Conservation (phyloP, 2,888 invertebrate genomes). For the Phytoseiulus persimilis region DNA sequence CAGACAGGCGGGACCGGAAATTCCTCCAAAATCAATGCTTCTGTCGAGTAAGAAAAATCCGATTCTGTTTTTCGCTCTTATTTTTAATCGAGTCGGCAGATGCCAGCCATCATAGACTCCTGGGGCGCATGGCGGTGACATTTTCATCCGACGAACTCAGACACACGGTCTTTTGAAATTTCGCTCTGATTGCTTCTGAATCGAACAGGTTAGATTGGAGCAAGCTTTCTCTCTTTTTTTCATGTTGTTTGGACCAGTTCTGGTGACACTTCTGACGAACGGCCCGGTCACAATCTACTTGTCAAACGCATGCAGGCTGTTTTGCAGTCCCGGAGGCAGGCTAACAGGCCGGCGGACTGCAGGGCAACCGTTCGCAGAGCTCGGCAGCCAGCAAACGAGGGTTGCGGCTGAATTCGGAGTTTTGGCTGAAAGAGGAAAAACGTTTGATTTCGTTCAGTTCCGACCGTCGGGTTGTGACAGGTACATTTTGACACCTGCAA, state of each 20-base stretch:
- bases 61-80: not conserved
- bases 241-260: not conserved
- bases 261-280: slow-evolving; percentile 5
- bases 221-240: not conserved
- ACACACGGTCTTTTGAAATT: slow-evolving; percentile 1
- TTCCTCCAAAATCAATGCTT: no score
- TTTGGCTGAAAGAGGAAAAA: not conserved
- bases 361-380: not conserved
- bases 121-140: not conserved
- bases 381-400: not conserved
- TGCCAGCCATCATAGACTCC: not conserved
- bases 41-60: not conserved
- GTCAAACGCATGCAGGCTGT: not conserved
- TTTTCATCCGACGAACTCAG: not conserved
- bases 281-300: slow-evolving; percentile 5
- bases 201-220: not conserved
- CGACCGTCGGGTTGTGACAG: not conserved
- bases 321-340: not conserved
- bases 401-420: not conserved
- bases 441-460: not conserved
- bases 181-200: not conserved
- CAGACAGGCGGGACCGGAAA: no score
- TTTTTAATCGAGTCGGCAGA: not conserved
- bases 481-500: not conserved
- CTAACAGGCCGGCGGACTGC: not conserved